phyloP scores from a whole-genome alignment of 2,888 invertebrate genomes.

The Patella ulyssiponensis region DNA sequence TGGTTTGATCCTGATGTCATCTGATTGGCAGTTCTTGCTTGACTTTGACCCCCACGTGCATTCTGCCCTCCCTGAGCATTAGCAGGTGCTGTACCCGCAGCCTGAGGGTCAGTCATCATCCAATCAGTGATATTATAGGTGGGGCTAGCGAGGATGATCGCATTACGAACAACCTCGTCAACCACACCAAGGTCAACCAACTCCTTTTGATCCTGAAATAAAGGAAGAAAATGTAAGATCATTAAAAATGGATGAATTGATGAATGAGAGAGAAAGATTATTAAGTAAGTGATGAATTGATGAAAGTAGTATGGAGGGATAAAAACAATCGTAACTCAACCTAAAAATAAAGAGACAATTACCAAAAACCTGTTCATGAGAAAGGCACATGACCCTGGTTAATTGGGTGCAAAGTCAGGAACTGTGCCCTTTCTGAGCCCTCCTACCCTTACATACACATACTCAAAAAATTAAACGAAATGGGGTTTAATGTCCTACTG shows the following conservation, averaged over 20 bases:
- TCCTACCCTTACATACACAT: too few species aligned
- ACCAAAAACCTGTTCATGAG: too few species aligned
- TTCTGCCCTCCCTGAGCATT: conserved; percentile 18
- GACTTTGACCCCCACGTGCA: conserved; percentile 25
- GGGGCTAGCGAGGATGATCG: conserved; percentile 59
- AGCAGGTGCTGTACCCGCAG: conserved; percentile 8
- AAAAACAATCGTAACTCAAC: too few species aligned
- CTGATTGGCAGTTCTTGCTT: conserved; percentile 24
- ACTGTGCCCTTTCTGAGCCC: too few species aligned
- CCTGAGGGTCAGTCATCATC: conserved; percentile 29
- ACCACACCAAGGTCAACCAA: conserved; percentile 62
- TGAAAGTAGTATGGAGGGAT: too few species aligned
- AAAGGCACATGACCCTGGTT: too few species aligned
- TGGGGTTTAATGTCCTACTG: too few species aligned
- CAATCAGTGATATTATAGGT: conserved; percentile 56
- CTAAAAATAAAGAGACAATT: too few species aligned
- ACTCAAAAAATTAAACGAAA: too few species aligned
- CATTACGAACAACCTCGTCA: conserved; percentile 60
- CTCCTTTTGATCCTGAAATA: conserved; percentile 55
- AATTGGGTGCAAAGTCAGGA: too few species aligned
- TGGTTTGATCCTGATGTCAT: conserved; percentile 18
- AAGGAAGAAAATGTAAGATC: neutral
- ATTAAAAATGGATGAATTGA: neutral
- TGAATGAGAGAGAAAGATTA: too few species aligned
- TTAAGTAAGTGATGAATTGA: too few species aligned